A percentile compares a stretch with the other conserved stretches of the same genome.
phyloP scores from a whole-genome alignment of 2,113 vertebrate genomes.

The Dasypus novemcinctus region DNA sequence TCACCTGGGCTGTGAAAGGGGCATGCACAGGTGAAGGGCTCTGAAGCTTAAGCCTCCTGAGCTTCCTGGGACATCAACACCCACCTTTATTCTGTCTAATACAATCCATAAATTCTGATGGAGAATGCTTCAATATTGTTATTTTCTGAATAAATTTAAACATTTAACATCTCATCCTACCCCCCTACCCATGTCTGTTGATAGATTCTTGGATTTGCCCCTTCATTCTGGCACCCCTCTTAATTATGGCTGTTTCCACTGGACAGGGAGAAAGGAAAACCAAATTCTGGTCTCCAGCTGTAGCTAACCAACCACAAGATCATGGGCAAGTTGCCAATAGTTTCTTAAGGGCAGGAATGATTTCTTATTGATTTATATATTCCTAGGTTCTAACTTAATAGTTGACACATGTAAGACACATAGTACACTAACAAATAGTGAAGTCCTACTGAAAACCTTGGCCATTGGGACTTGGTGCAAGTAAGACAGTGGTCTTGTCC shows the following conservation, averaged over 20 bases:
- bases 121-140: background rate
- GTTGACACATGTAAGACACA: background rate
- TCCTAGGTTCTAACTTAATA: background rate
- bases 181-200: background rate
- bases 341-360: too few relatives aligned
- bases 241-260: background rate
- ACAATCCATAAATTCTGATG: background rate
- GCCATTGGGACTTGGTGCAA: background rate
- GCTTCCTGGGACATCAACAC: background rate
- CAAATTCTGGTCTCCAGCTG: background rate
- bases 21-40: background rate
- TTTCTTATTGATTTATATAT: background rate
- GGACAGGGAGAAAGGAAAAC: background rate
- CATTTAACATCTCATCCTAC: background rate
- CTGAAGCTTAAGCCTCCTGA: background rate
- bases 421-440: background rate
- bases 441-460: background rate
- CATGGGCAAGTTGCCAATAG: background rate
- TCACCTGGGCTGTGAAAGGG: background rate
- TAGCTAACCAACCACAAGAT: background rate
- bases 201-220: background rate
- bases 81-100: background rate
- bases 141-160: background rate
- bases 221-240: background rate
- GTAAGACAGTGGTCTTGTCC: background rate